These are phyloP conservation scores for Oasisia sp. DNA, from an alignment of 2,888 invertebrate genomes.

Conservation along the genomic window DNA sequence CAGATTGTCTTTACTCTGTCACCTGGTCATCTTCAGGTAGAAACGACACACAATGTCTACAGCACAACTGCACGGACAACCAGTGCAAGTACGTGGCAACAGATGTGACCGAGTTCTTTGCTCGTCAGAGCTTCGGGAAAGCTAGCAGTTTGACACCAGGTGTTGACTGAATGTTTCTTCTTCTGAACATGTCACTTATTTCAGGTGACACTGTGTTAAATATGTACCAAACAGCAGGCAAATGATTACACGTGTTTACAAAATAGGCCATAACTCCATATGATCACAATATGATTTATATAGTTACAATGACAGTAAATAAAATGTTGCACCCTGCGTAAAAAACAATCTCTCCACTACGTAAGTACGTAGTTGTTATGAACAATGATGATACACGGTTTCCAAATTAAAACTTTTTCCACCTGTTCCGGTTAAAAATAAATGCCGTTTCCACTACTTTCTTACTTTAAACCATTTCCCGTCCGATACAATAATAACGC, in stretches of 20 bases:
- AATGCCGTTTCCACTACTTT: conserved; percentile 17
- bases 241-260: neutral
- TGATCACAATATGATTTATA: neutral
- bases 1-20: neutral
- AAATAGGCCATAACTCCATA: conserved; percentile 10
- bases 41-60: neutral
- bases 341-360: neutral
- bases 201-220: neutral
- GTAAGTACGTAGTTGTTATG: neutral
- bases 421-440: neutral
- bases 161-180: neutral
- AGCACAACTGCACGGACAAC: neutral
- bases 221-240: neutral
- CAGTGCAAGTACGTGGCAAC: neutral
- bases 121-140: neutral
- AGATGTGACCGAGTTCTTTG: neutral
- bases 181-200: neutral
- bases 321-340: conserved; percentile 1
- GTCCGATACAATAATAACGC: neutral
- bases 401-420: neutral
- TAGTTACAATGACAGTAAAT: neutral
- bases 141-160: neutral
- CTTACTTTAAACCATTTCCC: neutral
- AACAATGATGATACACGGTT: neutral
- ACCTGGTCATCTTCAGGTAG: neutral